Evolutionary conservation across 2,888 invertebrate genomes (phyloP).

Genomic region (Flexamia atlantica): DNA sequence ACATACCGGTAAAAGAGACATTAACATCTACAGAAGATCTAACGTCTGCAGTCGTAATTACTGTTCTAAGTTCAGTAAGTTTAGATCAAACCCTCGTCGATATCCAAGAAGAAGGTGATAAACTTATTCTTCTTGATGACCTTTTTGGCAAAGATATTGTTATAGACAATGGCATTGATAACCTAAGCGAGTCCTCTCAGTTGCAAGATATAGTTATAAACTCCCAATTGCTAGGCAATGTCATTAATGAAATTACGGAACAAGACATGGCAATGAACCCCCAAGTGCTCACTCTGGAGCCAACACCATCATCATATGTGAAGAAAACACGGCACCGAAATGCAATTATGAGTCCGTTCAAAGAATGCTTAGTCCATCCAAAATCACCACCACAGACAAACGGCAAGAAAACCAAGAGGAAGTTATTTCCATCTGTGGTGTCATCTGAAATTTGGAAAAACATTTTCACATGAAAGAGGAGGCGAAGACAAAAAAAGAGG

Average conservation of each 20-base stretch:
- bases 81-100: too few relatives aligned
- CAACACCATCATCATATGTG: neutral
- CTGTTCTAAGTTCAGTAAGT: too few relatives aligned
- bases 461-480: constrained; percentile 9
- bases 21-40: too few relatives aligned
- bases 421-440: neutral
- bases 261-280: too few relatives aligned
- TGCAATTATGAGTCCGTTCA: neutral
- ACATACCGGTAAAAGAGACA: too few relatives aligned
- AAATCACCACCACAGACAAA: constrained; percentile 2
- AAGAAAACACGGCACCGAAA: neutral
- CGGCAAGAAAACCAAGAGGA: neutral
- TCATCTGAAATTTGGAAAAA: constrained; percentile 17
- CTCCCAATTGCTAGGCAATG: neutral
- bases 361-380: neutral
- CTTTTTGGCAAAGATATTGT: neutral
- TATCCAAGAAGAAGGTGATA: neutral
- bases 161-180: neutral
- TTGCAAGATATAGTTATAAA: neutral
- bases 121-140: neutral
- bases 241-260: too few relatives aligned
- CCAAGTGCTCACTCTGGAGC: too few relatives aligned
- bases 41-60: too few relatives aligned
- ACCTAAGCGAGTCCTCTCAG: neutral
- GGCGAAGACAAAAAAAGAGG: neutral